phyloP scores from a whole-genome alignment of 92 coral and sea anemone species.

The Anthopleura xanthogrammica region DNA sequence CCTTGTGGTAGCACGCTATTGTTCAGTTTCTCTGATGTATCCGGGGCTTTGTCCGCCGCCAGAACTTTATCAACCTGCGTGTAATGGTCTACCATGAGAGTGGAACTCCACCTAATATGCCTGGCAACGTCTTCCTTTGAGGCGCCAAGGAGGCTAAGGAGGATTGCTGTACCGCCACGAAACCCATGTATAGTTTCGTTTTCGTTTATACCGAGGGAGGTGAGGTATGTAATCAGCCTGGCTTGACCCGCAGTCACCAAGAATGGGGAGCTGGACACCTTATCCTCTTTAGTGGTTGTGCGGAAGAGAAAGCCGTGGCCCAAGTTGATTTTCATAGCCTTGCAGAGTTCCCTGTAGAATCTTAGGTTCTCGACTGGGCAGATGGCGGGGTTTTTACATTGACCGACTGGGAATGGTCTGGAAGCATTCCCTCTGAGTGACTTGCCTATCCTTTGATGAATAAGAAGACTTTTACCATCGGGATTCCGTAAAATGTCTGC shows the following conservation, averaged over 20 bases:
- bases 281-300: conserved; percentile 25
- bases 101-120: conserved; percentile 44
- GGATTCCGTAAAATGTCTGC: conserved; percentile 29
- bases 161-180: conserved; percentile 51
- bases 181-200: conserved; percentile 46
- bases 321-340: conserved; percentile 33
- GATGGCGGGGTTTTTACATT: conserved; percentile 41
- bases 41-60: neutral
- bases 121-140: conserved; percentile 42
- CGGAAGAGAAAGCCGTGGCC: conserved; percentile 44
- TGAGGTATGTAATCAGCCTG: conserved; percentile 39
- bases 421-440: conserved; percentile 26
- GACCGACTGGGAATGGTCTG: conserved; percentile 35
- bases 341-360: conserved; percentile 32
- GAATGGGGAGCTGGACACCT: conserved; percentile 32
- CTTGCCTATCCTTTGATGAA: conserved; percentile 38
- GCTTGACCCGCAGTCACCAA: conserved; percentile 42
- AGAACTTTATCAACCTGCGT: too few relatives aligned
- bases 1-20: conserved; percentile 12
- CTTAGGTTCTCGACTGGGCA: conserved; percentile 28
- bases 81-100: conserved; percentile 47
- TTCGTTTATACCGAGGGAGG: conserved; percentile 29
- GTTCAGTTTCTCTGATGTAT: conserved; percentile 4
- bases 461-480: conserved; percentile 26
- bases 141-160: conserved; percentile 50